These are phyloP conservation scores for Eupithecia subfuscata DNA, from an alignment of 2,888 invertebrate species.

Conservation along the genomic window DNA sequence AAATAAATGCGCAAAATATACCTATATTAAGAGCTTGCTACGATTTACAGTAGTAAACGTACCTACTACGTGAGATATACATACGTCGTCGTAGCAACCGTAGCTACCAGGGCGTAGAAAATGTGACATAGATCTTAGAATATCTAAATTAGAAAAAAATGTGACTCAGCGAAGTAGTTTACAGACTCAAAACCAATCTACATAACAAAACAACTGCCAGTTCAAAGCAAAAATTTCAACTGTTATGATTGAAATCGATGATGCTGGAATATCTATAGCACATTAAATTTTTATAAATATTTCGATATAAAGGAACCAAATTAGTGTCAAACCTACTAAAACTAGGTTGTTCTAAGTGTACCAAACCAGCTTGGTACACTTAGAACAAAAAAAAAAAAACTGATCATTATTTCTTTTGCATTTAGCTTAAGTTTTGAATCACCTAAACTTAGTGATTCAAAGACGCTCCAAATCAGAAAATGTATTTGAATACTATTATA, in stretches of 20 bases:
- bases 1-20: background rate
- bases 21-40: background rate
- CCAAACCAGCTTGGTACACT: too few species aligned
- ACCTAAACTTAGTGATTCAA: too few species aligned
- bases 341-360: too few species aligned
- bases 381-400: too few species aligned
- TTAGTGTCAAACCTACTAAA: too few species aligned
- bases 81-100: background rate
- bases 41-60: background rate
- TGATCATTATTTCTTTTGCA: too few species aligned
- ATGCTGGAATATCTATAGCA: too few species aligned
- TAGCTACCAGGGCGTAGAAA: background rate
- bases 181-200: background rate
- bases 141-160: background rate
- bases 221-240: too few species aligned
- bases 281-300: too few species aligned
- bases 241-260: too few species aligned
- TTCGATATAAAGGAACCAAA: background rate
- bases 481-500: background rate
- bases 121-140: constrained; percentile 4
- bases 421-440: too few species aligned
- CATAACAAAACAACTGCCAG: too few species aligned
- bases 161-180: background rate
- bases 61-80: background rate
- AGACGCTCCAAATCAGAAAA: background rate